Conservation (phyloP, 1,140 invertebrate species). For the Campodea augens region DNA sequence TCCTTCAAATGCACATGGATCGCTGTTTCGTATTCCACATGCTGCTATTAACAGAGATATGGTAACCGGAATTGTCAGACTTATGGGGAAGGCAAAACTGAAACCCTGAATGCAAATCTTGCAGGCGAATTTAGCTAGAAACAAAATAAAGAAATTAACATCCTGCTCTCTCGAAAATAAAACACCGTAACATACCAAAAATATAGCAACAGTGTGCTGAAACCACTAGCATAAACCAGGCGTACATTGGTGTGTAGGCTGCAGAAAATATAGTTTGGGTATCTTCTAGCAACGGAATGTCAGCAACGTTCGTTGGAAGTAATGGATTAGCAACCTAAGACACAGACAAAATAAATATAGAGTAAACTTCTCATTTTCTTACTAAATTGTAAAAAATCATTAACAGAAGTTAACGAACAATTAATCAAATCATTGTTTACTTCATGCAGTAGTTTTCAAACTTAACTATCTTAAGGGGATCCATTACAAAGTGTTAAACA, state of each 20-base stretch:
- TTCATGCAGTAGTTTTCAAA: too few relatives aligned
- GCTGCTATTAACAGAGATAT: constrained; percentile 74
- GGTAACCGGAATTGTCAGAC: constrained; percentile 71
- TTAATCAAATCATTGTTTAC: too few relatives aligned
- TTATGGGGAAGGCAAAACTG: constrained; percentile 88
- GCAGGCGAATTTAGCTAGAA: constrained; percentile 71
- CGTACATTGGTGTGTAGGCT: constrained; percentile 51
- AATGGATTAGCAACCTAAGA: too few relatives aligned
- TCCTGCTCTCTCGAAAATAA: constrained; percentile 2
- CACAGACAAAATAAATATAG: too few relatives aligned
- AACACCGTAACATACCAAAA: constrained; percentile 36
- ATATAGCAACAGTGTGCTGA: constrained; percentile 75
- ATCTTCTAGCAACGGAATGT: too few relatives aligned
- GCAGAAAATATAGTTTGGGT: constrained; percentile 43
- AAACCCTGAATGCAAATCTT: constrained; percentile 93
- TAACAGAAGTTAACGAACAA: too few relatives aligned
- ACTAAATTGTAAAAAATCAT: too few relatives aligned
- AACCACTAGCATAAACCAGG: constrained; percentile 60
- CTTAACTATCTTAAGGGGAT: too few relatives aligned
- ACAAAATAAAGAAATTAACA: constrained; percentile 10
- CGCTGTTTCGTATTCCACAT: constrained; percentile 63
- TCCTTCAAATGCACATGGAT: constrained; percentile 71
- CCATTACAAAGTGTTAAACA: too few relatives aligned
- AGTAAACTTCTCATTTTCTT: too few relatives aligned
- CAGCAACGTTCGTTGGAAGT: too few relatives aligned